These are phyloP conservation scores for Microhierax caerulescens DNA, from an alignment of 2,797 vertebrate species.

Conservation along the genomic window DNA sequence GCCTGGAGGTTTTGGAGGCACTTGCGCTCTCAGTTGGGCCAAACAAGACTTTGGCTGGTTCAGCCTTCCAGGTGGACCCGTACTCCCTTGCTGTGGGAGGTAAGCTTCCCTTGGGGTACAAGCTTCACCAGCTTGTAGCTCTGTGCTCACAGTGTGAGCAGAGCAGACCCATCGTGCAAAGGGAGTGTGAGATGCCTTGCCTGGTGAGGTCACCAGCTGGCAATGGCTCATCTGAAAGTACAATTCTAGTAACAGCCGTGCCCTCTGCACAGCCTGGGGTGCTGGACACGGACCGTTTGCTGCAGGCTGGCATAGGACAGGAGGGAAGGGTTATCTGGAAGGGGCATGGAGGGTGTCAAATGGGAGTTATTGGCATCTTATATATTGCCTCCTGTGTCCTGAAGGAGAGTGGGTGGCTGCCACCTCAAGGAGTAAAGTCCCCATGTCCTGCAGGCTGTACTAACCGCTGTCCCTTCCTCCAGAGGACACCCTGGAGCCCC, in stretches of 20 bases:
- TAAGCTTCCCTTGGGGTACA: neutral
- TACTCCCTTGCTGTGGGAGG: conserved; percentile 35
- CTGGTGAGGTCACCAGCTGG: neutral
- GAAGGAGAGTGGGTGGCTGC: neutral
- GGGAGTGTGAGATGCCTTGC: neutral
- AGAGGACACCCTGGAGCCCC: conserved; percentile 42
- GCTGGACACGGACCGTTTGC: neutral
- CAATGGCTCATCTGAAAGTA: neutral
- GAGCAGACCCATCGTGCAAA: too few relatives aligned
- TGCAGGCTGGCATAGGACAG: neutral
- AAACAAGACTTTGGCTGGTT: conserved; percentile 37
- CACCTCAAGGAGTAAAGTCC: fast-evolving
- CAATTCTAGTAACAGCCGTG: fast-evolving
- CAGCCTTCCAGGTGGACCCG: conserved; percentile 25
- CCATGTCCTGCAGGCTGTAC: neutral
- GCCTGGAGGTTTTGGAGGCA: neutral
- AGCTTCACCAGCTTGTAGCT: neutral
- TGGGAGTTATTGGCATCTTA: fast-evolving
- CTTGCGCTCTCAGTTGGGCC: neutral
- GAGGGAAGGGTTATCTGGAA: neutral
- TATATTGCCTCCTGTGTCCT: fast-evolving
- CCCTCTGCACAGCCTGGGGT: too few relatives aligned
- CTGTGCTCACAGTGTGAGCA: fast-evolving
- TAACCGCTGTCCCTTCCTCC: neutral
- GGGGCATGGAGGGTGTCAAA: neutral